Evolutionary conservation across 2,113 vertebrate genomes (phyloP).

Genomic region (Saguinus imperator): DNA sequence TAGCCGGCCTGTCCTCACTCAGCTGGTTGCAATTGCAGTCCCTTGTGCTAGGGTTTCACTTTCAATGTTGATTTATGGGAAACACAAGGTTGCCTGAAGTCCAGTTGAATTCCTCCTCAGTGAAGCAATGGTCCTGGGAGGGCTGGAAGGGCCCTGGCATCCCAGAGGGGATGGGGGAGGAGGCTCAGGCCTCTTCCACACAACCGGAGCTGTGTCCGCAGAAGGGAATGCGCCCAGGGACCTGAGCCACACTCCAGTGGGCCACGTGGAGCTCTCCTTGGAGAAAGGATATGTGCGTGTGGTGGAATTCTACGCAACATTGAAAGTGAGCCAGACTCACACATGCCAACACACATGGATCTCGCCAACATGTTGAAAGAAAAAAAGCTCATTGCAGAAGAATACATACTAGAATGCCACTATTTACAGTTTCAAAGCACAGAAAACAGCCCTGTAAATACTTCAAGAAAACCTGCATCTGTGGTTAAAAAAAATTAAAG

Average conservation of each 20-base stretch:
- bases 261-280: background rate
- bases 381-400: background rate
- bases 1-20: background rate
- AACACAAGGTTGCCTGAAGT: constrained; percentile 61
- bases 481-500: background rate
- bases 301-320: background rate
- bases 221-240: background rate
- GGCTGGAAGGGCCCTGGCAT: background rate
- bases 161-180: background rate
- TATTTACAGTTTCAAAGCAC: constrained; percentile 18
- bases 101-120: constrained; percentile 57
- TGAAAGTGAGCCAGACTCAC: background rate
- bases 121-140: constrained; percentile 57
- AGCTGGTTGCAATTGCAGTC: constrained; percentile 35
- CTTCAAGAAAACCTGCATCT: background rate
- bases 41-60: constrained; percentile 43
- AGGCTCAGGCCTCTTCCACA: background rate
- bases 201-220: background rate
- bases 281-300: background rate
- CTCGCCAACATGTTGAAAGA: background rate
- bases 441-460: background rate
- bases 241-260: background rate
- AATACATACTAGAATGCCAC: background rate
- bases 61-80: constrained; percentile 60
- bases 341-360: background rate